Evolutionary conservation across 2,797 vertebrate genomes (phyloP).

Genomic region (Poeciliopsis infans): DNA sequence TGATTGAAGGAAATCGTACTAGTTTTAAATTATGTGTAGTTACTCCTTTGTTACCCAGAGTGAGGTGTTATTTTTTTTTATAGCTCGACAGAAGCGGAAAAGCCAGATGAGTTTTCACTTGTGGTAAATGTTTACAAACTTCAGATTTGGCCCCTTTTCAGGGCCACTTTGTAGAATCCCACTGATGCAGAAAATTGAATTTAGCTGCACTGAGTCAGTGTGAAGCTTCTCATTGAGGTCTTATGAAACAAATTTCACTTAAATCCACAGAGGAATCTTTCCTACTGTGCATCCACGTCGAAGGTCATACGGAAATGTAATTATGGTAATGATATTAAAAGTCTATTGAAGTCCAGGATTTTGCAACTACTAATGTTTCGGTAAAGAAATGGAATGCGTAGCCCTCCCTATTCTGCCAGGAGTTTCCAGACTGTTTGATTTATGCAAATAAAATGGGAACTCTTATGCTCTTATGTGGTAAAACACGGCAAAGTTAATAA

Average conservation of each 20-base stretch:
- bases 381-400: constrained; percentile 12
- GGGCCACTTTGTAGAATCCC: constrained; percentile 52
- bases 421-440: constrained; percentile 31
- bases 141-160: constrained; percentile 49
- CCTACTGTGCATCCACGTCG: constrained; percentile 48
- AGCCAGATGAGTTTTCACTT: constrained; percentile 36
- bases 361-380: constrained; percentile 35
- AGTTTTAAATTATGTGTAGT: neutral
- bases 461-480: constrained; percentile 42
- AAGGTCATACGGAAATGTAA: constrained; percentile 68
- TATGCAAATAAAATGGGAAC: constrained; percentile 26
- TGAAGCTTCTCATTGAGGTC: constrained; percentile 37
- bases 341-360: constrained; percentile 41
- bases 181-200: constrained; percentile 65
- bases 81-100: constrained; percentile 19
- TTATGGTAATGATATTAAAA: constrained; percentile 67
- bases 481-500: constrained; percentile 46
- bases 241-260: constrained; percentile 64
- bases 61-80: neutral
- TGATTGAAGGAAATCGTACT: neutral
- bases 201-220: constrained; percentile 36
- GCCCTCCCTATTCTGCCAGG: constrained; percentile 26
- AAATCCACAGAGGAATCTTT: constrained; percentile 53
- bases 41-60: neutral
- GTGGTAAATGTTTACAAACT: constrained; percentile 56